Evolutionary conservation across 2,888 invertebrate genomes (phyloP).

Genomic region (Xylophagus ater): DNA sequence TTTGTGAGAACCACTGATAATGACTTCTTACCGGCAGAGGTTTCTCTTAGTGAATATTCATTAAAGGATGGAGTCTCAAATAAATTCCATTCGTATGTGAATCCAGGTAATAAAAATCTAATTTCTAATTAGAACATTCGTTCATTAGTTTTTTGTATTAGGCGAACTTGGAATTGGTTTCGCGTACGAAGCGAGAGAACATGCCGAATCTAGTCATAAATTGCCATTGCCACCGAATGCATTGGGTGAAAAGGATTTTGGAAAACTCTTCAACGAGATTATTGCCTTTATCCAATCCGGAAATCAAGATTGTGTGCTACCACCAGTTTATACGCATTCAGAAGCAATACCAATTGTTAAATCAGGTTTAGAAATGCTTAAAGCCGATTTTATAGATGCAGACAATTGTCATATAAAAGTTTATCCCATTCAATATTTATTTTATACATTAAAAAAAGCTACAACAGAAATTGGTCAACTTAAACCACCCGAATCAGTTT

Average conservation of each 20-base stretch:
- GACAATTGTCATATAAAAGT: constrained; percentile 23
- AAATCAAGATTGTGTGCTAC: constrained; percentile 19
- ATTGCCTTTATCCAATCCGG: constrained; percentile 32
- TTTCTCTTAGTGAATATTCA: constrained; percentile 41
- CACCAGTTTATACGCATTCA: constrained; percentile 39
- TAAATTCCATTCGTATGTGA: constrained; percentile 34
- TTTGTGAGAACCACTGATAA: constrained; percentile 25
- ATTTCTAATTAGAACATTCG: no score
- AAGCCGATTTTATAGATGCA: constrained; percentile 20
- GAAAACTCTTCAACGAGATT: constrained; percentile 35
- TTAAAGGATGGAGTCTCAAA: constrained; percentile 39
- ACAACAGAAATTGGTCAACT: constrained; percentile 25
- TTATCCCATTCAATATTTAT: constrained; percentile 29
- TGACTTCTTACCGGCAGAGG: constrained; percentile 43
- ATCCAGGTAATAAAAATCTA: constrained; percentile 31
- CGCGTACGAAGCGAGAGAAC: constrained; percentile 36
- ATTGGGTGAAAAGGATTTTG: constrained; percentile 27
- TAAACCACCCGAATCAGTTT: constrained; percentile 20
- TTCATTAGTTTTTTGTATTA: no score
- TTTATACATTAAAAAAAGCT: constrained; percentile 29
- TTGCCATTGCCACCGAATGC: constrained; percentile 38
- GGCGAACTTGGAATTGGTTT: no score
- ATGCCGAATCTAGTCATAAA: constrained; percentile 39
- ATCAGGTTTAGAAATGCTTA: constrained; percentile 28
- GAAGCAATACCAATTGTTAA: constrained; percentile 29